Evolutionary conservation across 2,113 vertebrate genomes (phyloP).

Genomic region (Podilymbus podiceps): DNA sequence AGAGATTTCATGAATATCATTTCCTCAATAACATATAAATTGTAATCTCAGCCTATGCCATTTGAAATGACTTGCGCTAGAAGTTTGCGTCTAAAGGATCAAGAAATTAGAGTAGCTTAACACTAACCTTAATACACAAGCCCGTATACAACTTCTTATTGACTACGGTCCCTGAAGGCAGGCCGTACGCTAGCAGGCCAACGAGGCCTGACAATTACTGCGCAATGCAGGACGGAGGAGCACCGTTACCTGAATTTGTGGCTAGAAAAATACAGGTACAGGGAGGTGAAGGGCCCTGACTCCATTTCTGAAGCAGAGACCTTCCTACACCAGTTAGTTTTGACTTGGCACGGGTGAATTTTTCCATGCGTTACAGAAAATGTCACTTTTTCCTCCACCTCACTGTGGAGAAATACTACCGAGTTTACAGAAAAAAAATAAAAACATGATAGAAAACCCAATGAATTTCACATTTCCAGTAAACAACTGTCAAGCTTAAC

Average conservation of each 20-base stretch:
- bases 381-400: neutral
- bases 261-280: neutral
- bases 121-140: neutral
- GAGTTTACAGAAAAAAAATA: neutral
- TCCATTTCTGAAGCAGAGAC: neutral
- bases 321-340: neutral
- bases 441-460: neutral
- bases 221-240: neutral
- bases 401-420: neutral
- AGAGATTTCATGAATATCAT: neutral
- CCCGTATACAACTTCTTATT: neutral
- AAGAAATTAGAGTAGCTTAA: neutral
- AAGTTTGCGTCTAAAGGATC: neutral
- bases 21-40: neutral
- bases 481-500: neutral
- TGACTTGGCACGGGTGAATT: neutral
- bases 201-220: neutral
- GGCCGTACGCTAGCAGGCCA: neutral
- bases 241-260: neutral
- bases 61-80: neutral
- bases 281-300: neutral
- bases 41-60: neutral
- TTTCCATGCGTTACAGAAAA: neutral
- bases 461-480: neutral
- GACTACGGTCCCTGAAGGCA: neutral